Evolutionary conservation across 2,888 invertebrate genomes (phyloP), one percentile per base, ranked within the genome.

Genomic region (Andricus quercusramuli): DNA sequence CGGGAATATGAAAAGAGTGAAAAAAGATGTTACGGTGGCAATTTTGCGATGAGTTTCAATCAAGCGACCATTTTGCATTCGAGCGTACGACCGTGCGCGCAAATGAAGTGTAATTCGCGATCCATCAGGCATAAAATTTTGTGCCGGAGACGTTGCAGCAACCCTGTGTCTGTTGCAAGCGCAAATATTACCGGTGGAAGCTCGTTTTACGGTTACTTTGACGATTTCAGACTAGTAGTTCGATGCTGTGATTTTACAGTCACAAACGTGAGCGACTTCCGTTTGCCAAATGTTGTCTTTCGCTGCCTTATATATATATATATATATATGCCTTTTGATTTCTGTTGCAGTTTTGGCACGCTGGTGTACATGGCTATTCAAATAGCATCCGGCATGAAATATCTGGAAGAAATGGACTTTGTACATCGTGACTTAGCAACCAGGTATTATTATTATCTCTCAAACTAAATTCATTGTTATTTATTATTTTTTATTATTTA

Each of bases 381-480:
- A 94, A 96, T 98, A 92, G 96, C 97, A 87, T 97, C 97, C 82
- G 98, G 97, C 86, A 97, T 98, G 97, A 97, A 97, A 93, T 97
- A 97, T 93, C 94, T 98, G 92, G 97, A 98, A 93, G 95, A 96
- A 86, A 94, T 96, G 92, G 96, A 96, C 93, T 97, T 96, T 93
- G 96, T 98, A 86, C 97, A 98, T 94, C 95, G 97, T 90, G 97
- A 98, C 94, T 94, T 98, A 88, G 97, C 97, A 86, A 95, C 97
- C 88, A 95, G 96, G 96, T 96, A 94, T 29, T 94, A 87, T 76
- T n/a, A 25, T 41, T 15, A n/a, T 62, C 65, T 41, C 15, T 68
- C 22, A 5, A 9, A 3, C 13, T 2, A 44, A 15, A 13, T 44
- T 0, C 2, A n/a, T n/a, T n/a, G n/a, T n/a, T n/a, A n/a, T n/a